Evolutionary conservation across 2,113 vertebrate genomes (phyloP).

Genomic region (Cnemophilus loriae): DNA sequence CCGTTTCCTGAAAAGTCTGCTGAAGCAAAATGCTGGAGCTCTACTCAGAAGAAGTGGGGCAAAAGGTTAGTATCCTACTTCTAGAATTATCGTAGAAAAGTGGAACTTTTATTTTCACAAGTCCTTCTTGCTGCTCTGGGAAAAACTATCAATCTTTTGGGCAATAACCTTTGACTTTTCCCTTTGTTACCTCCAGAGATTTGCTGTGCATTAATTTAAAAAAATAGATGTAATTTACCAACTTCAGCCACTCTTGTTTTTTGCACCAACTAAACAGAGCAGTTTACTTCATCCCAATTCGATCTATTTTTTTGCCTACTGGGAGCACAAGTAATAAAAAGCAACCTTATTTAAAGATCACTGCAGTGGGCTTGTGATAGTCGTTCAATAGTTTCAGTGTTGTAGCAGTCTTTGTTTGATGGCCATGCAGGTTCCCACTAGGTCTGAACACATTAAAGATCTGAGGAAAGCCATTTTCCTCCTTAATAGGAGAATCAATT

Average conservation of each 20-base stretch:
- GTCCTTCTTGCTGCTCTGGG: background rate
- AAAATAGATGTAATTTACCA: background rate
- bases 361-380: background rate
- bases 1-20: background rate
- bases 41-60: background rate
- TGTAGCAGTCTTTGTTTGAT: background rate
- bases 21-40: background rate
- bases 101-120: background rate
- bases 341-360: conserved; percentile 40
- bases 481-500: conserved; percentile 2
- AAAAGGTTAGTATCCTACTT: background rate
- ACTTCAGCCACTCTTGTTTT: background rate
- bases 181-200: background rate
- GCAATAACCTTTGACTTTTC: background rate
- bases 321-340: conserved; percentile 32
- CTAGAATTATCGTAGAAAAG: background rate
- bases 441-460: background rate
- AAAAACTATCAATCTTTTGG: background rate
- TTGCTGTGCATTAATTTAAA: background rate
- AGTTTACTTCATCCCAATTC: conserved; percentile 4
- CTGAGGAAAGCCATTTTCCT: conserved; percentile 3
- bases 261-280: background rate
- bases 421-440: background rate
- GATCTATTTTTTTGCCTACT: background rate
- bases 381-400: background rate